phyloP scores from a whole-genome alignment of 2,797 vertebrate genomes.

The Dipus sagitta region DNA sequence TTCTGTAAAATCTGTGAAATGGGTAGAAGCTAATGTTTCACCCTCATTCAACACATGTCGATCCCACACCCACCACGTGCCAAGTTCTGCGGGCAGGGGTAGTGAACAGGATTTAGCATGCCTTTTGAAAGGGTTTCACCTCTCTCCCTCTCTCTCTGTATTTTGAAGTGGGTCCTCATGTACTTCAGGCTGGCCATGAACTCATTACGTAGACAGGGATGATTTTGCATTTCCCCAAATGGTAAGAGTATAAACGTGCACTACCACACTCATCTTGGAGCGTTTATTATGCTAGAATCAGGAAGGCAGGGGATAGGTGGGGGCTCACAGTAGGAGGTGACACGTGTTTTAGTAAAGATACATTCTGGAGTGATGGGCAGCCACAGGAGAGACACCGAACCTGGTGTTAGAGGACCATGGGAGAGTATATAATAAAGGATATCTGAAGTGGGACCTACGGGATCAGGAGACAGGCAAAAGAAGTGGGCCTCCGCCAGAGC shows the following conservation, averaged over 20 bases:
- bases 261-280: background rate
- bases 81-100: background rate
- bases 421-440: background rate
- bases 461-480: background rate
- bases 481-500: background rate
- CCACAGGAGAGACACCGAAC: background rate
- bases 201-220: background rate
- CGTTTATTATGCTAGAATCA: background rate
- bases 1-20: background rate
- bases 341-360: background rate
- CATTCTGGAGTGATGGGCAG: background rate
- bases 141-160: no score
- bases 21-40: background rate
- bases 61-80: fast-evolving
- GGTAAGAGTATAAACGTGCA: background rate
- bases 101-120: background rate
- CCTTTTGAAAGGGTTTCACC: no score
- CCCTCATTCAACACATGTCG: background rate
- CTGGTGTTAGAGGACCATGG: no score
- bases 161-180: no score
- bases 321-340: background rate
- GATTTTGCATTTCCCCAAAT: background rate
- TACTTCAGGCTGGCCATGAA: background rate
- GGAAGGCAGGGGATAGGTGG: background rate
- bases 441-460: background rate